Conservation (phyloP, 2,113 vertebrate species). For the Equus przewalskii region DNA sequence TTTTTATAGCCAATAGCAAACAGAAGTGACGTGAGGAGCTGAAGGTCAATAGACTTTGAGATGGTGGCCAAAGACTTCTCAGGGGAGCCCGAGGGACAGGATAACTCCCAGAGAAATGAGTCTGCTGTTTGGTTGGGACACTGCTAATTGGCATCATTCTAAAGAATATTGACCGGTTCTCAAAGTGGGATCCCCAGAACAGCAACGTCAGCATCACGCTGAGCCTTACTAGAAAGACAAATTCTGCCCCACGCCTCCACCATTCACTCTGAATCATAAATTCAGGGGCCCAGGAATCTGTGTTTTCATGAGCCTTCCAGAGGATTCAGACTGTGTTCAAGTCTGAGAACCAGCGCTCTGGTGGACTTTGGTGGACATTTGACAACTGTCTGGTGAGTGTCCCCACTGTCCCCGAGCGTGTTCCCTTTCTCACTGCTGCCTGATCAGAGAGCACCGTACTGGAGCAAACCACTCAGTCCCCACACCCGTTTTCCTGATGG, state of each 20-base stretch:
- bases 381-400: neutral
- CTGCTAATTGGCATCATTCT: neutral
- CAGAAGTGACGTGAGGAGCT: neutral
- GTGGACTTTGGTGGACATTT: neutral
- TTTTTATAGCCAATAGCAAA: neutral
- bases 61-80: neutral
- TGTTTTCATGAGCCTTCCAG: neutral
- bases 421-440: neutral
- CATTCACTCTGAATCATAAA: neutral
- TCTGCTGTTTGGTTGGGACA: neutral
- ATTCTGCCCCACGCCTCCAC: neutral
- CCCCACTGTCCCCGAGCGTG: too few relatives aligned
- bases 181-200: neutral
- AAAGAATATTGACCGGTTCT: neutral
- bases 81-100: neutral
- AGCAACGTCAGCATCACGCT: too few relatives aligned
- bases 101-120: neutral
- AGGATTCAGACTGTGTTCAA: neutral
- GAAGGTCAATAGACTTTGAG: neutral
- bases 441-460: neutral
- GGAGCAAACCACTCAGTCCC: neutral
- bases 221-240: neutral
- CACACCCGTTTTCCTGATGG: neutral
- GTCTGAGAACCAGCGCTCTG: neutral
- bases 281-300: neutral